Conservation (phyloP, 2,113 vertebrate species). For the Ctenomys sociabilis region DNA sequence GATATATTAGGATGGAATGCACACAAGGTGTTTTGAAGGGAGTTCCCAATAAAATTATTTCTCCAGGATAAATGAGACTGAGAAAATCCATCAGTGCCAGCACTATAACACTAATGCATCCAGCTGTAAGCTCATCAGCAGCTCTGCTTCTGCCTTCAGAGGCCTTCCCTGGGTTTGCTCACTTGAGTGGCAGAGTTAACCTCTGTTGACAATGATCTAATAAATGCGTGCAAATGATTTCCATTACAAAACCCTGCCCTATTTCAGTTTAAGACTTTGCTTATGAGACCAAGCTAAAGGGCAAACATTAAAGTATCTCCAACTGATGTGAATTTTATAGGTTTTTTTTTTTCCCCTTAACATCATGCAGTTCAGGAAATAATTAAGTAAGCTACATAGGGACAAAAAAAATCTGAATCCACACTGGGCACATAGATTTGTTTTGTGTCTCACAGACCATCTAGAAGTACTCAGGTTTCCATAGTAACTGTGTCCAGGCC, state of each 20-base stretch:
- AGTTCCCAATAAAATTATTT: conserved; percentile 26
- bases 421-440: conserved; percentile 58
- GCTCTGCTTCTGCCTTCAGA: background rate
- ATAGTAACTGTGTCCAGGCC: conserved; percentile 74
- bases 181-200: background rate
- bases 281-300: conserved; percentile 32
- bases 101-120: fast-evolving
- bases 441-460: conserved; percentile 72
- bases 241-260: background rate
- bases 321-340: background rate
- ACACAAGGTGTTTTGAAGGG: background rate
- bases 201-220: background rate
- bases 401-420: conserved; percentile 44
- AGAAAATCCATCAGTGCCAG: background rate
- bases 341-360: background rate
- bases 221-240: background rate
- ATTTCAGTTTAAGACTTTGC: background rate
- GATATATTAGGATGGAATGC: background rate
- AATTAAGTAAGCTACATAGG: conserved; percentile 55
- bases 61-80: background rate
- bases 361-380: conserved; percentile 34
- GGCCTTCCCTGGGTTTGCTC: background rate
- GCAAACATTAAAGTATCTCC: conserved; percentile 17
- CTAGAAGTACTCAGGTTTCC: conserved; percentile 79
- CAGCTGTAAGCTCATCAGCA: no score